These are phyloP conservation scores for Diadegma fenestrale DNA, from an alignment of 2,888 invertebrate species.

Conservation along the genomic window DNA sequence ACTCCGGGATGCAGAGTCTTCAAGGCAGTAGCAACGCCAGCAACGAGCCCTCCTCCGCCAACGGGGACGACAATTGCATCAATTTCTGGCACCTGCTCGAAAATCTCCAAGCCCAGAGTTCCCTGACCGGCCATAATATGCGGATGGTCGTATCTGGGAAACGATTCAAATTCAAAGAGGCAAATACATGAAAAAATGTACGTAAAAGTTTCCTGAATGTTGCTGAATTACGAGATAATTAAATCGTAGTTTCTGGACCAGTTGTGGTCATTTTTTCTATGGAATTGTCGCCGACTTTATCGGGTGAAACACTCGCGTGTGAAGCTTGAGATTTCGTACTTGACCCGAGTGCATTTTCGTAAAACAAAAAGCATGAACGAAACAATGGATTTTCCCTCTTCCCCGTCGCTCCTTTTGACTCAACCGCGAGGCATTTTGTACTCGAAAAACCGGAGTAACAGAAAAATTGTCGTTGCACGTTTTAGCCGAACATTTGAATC, in stretches of 20 bases:
- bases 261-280: conserved; percentile 18
- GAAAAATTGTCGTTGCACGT: not conserved
- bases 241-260: not conserved
- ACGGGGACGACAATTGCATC: conserved; percentile 97
- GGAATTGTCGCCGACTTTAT: conserved; percentile 2
- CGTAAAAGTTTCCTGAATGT: not conserved
- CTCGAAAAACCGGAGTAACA: conserved; percentile 37
- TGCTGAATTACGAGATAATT: not conserved
- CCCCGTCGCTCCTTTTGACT: not conserved
- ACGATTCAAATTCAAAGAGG: not conserved
- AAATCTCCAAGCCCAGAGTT: conserved; percentile 96
- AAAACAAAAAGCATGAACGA: conserved; percentile 33
- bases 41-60: conserved; percentile 97
- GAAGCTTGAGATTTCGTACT: conserved; percentile 36
- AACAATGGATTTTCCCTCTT: conserved; percentile 36
- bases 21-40: conserved; percentile 95
- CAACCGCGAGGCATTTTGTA: conserved; percentile 1
- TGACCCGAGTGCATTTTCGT: conserved; percentile 37
- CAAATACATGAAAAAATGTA: not conserved
- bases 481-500: not conserved
- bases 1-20: conserved; percentile 94
- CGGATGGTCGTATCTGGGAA: conserved; percentile 95
- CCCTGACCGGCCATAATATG: conserved; percentile 98
- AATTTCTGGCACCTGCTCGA: conserved; percentile 94
- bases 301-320: not conserved